phyloP scores from a whole-genome alignment of 2,888 invertebrate genomes.

The Seira sanloemensis region DNA sequence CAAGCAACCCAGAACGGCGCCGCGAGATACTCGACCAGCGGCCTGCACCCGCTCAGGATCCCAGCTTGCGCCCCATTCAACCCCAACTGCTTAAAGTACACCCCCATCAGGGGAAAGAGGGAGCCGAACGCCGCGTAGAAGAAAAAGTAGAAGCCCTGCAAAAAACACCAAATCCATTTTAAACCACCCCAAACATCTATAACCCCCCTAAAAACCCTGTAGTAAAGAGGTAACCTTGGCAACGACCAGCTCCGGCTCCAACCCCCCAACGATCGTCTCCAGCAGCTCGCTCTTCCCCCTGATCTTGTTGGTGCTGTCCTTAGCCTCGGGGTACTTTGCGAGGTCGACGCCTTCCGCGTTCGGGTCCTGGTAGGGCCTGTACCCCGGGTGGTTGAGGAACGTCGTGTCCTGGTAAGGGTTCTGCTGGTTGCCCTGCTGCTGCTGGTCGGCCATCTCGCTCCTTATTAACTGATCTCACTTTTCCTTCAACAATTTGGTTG shows the following conservation, averaged over 20 bases:
- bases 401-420: conserved; percentile 49
- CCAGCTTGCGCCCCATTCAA: conserved; percentile 98
- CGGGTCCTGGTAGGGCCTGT: conserved; percentile 87
- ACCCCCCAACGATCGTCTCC: conserved; percentile 86
- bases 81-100: conserved; percentile 99
- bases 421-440: not conserved
- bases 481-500: not conserved
- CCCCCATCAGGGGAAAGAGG: conserved; percentile 97
- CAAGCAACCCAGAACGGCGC: conserved; percentile 98
- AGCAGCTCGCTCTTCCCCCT: conserved; percentile 90
- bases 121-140: conserved; percentile 99
- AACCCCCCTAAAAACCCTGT: conserved; percentile 8
- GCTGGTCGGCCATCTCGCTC: conserved; percentile 25
- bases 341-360: conserved; percentile 91
- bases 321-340: conserved; percentile 83
- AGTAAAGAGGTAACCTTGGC: conserved; percentile 83
- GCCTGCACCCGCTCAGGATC: conserved; percentile 94
- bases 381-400: conserved; percentile 73
- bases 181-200: conserved; percentile 14
- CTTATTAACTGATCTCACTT: not conserved
- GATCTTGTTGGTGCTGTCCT: conserved; percentile 92
- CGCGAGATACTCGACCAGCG: conserved; percentile 97
- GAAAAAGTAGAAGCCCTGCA: conserved; percentile 91
- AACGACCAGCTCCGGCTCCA: conserved; percentile 93
- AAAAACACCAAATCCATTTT: not conserved